These are phyloP conservation scores for Trinectes maculatus DNA, from an alignment of 2,113 vertebrate species.

Conservation along the genomic window DNA sequence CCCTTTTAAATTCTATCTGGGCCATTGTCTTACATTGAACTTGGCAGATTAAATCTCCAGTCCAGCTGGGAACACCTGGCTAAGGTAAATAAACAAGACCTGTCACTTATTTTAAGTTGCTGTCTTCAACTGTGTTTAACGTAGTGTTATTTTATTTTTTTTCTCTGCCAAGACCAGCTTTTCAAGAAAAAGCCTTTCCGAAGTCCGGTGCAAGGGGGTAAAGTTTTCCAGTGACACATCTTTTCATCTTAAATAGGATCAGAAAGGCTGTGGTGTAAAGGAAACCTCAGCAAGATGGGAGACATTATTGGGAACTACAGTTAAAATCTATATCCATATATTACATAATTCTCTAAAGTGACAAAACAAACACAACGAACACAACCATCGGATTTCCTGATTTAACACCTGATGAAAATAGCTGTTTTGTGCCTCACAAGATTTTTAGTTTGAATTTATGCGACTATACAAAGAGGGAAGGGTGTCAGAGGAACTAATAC, in stretches of 20 bases:
- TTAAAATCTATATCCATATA: background rate
- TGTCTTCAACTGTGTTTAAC: too few relatives aligned
- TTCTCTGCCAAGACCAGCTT: too few relatives aligned
- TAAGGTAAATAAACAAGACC: too few relatives aligned
- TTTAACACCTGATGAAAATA: background rate
- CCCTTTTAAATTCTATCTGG: background rate
- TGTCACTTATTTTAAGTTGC: too few relatives aligned
- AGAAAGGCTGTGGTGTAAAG: background rate
- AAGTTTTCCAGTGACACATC: background rate
- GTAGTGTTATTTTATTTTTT: too few relatives aligned
- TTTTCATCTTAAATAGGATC: background rate
- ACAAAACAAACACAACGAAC: background rate
- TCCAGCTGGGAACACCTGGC: conserved; percentile 59
- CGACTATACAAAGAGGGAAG: conserved; percentile 7
- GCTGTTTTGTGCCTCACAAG: conserved; percentile 25
- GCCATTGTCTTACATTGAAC: too few relatives aligned
- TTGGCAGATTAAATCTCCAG: conserved; percentile 44
- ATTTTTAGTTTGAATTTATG: conserved; percentile 19
- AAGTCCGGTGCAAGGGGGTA: background rate
- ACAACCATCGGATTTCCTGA: conserved; percentile 10
- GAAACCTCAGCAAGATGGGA: background rate
- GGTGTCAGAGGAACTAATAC: conserved; percentile 9
- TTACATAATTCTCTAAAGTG: conserved; percentile 16
- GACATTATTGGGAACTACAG: background rate
- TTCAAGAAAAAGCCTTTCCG: background rate